Conservation (phyloP, 2,113 vertebrate genomes). For the Hepsetus odoe region DNA sequence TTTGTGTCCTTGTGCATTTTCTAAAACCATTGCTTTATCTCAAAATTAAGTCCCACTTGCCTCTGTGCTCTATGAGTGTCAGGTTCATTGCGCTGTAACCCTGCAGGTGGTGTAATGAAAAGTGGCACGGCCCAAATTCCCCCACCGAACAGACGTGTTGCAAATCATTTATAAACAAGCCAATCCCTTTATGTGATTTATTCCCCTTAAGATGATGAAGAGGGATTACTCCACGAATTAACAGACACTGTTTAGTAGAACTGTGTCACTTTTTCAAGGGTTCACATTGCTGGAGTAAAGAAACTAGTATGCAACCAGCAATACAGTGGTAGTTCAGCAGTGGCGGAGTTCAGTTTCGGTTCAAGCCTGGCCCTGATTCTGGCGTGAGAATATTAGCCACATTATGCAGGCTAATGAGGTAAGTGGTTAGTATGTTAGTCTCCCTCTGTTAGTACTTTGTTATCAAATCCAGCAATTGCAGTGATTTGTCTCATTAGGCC, state of each 20-base stretch:
- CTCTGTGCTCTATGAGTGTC: not conserved
- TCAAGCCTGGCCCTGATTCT: slow-evolving; percentile 44
- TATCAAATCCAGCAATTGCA: slow-evolving; percentile 55
- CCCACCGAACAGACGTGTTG: slow-evolving; percentile 56
- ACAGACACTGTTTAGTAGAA: slow-evolving; percentile 50
- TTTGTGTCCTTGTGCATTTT: not conserved
- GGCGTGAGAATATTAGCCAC: slow-evolving; percentile 63
- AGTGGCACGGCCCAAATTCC: not conserved
- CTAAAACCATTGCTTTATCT: not conserved
- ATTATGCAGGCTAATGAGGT: slow-evolving; percentile 71
- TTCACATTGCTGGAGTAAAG: not conserved
- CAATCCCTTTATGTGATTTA: slow-evolving; percentile 74
- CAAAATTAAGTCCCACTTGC: not conserved
- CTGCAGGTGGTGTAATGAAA: slow-evolving; percentile 22
- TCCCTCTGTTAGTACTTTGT: slow-evolving; percentile 60
- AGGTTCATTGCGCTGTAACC: not conserved
- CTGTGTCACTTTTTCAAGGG: slow-evolving; percentile 15
- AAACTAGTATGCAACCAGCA: slow-evolving; percentile 24
- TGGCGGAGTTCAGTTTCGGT: slow-evolving; percentile 40
- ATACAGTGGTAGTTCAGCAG: slow-evolving; percentile 34
- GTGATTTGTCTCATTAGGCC: slow-evolving; percentile 42
- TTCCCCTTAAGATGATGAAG: slow-evolving; percentile 76
- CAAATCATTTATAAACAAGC: slow-evolving; percentile 72
- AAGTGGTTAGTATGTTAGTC: slow-evolving; percentile 71
- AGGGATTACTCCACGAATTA: slow-evolving; percentile 78